Evolutionary conservation across 2,888 invertebrate genomes (phyloP), one percentile per base, ranked within the genome.

Genomic region (Allacma fusca): DNA sequence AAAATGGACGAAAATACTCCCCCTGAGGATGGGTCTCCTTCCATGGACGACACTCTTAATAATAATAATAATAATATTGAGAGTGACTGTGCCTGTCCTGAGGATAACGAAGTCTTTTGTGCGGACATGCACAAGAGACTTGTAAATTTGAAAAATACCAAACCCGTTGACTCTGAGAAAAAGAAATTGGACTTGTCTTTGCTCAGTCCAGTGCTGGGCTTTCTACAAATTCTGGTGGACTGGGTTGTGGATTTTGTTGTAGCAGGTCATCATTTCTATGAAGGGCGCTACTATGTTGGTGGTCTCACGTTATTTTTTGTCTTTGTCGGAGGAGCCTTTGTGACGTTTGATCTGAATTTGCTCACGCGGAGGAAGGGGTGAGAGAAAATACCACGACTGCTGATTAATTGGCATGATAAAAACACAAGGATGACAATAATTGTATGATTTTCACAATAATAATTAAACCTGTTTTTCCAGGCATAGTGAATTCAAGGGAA

Each of bases 271-370:
- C 73, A 74, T 40, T 74, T 74, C 19, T 64, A 2, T 12, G 13
- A 64, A 13, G 73, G 64, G 34, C 13, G 65, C 1, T 43, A 40
- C 59, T 74, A 40, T 2, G 73, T 74, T 16, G 73, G 73, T n/a
- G 21, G 40, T 24, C 43, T 74, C 19, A 74, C 73, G 1, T 64
- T 74, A 1, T 40, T 65, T 19, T 74, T 74, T 23, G 73, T 74
- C 12, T 74, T 74, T 26, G 64, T 43, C 5, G 73, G 73, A 16
- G 73, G 73, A 34, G 19, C 62, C 19, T 74, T 74, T 43, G 73
- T 74, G 1, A 74, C 29, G 5, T 64, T 64, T 24, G n/a, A 28
- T 21, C 59, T 64, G 19, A 59, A 62, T 59, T 59, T 74, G 0
- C 43, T 74, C 1, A 74, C 34, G 26, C 21, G 19, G 23, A 59